Percentiles rank a stretch among this genome's conserved stretches.
These are phyloP conservation scores for Microcebus murinus DNA, from an alignment of 2,113 vertebrate genomes.

Conservation along the genomic window DNA sequence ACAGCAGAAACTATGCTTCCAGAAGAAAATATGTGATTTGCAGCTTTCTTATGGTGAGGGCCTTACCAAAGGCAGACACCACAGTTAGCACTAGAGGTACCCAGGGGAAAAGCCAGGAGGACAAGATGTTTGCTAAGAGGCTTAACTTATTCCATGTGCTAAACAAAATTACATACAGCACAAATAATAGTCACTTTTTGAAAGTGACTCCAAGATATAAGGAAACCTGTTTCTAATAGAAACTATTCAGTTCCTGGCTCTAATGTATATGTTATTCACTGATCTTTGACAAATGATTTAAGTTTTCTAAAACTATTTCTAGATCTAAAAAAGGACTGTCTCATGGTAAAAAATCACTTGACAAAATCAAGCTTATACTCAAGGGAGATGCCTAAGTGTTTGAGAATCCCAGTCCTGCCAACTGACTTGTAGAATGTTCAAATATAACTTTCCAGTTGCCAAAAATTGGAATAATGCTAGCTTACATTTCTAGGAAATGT, in stretches of 20 bases:
- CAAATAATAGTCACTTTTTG: neutral
- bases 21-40: neutral
- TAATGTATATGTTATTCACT: conserved; percentile 30
- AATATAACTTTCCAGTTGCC: conserved; percentile 57
- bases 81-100: neutral
- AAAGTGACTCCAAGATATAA: neutral
- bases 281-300: conserved; percentile 40
- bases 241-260: neutral
- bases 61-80: neutral
- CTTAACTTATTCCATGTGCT: neutral
- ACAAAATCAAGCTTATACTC: conserved; percentile 19
- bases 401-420: conserved; percentile 36
- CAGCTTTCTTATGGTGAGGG: neutral
- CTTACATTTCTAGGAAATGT: conserved; percentile 73
- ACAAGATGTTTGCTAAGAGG: neutral
- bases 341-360: conserved; percentile 11
- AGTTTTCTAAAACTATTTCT: conserved; percentile 39
- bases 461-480: conserved; percentile 33
- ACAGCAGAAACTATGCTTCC: neutral
- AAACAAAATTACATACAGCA: neutral
- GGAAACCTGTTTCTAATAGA: neutral
- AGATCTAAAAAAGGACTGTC: conserved; percentile 39
- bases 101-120: neutral
- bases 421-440: conserved; percentile 38
- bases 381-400: conserved; percentile 46